Base-by-base conservation (phyloP, 1,140 invertebrate species). In the Drosophila serrata region DNA sequence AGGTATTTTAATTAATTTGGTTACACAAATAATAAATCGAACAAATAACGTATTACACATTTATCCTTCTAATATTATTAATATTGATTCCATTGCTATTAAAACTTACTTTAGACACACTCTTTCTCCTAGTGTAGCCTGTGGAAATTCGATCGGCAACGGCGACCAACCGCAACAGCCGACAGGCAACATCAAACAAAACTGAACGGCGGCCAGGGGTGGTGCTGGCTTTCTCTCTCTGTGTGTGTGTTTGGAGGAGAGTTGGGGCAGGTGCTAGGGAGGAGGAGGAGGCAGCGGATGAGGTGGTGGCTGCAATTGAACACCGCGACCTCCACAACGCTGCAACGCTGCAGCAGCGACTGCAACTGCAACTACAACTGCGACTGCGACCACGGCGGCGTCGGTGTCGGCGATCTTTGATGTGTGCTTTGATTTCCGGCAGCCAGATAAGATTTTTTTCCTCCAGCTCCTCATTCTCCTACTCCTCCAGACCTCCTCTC, bases 391-490 rank as follows among this genome's bases (percentile, higher is more conserved):
- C 19, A 37, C 45, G 82, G 42, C 82, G 62, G 69, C 67, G 51
- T 3, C 31, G 49, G 49, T 31, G 81, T 62, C 79, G 70, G 78
- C 57, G 59, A 76, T 74, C 88, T 91, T 91, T 91, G 88, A 91
- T 85, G 88, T 91, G 72, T 78, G 75, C 88, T 91, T 91, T 91
- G 88, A 91, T 91, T 91, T 91, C 88, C 88, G 88, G 88, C 88
- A 84, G 84, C 68, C 63, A 88, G 88, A 91, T 91, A 91, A 91
- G 88, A 91, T 88, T 91, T 69, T 88, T 91, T 69, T 77, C 69
- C 31, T 39, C 22, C 64, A 49, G n/a, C 39, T 56, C 27, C 24
- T 35, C 27, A 17, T 22, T 22, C 19, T 37, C 35, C 53, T n/a
- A 6, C 39, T 60, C 17, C 11, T 31, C 60, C 17, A 39, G 27